Base-by-base conservation (phyloP, 2,113 vertebrate genomes). In the Salvelinus alpinus region DNA sequence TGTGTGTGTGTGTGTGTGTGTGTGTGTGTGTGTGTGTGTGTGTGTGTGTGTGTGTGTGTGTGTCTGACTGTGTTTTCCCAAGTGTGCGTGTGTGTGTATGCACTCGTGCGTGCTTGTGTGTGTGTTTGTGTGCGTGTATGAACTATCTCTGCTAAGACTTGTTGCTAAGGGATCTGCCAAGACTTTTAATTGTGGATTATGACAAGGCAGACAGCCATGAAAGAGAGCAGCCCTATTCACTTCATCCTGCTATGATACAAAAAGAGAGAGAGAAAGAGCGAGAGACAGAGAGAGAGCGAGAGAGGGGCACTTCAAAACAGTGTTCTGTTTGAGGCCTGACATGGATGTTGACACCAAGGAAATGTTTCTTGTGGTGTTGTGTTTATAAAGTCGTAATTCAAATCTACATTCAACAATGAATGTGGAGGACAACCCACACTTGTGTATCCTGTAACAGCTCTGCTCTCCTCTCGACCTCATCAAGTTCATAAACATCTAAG, bases 131-230 rank as follows among this genome's bases (percentile, higher is more conserved):
- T 57, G 34, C 44, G 51, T 54, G 13, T 14, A 13, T 3, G 27
- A 25, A 20, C n/a, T 44, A 2, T 11, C 9, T 44, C 9, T 48
- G 74, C 77, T 34, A 47, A 78, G 68, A 80, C 75, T 31, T 77
- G 66, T 79, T 79, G 71, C 71, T 47, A 73, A 77, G 72, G 69
- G 78, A 75, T 75, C 54, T 78, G 72, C 67, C 60, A 62, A 44
- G 71, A 71, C 68, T 71, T 79, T 73, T 75, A 77, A 77, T 25
- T 71, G 24, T 11, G 75, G 74, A 77, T 71, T 57, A 76, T 60
- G 29, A 74, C 54, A 66, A 51, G 65, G 62, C 16, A 74, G 72
- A 72, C 25, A 62, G 27, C 60, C 66, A 70, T 70, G 62, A 78
- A 31, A 68, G 47, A 44, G 38, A 54, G 65, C 16, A 75, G 16